These are phyloP conservation scores for Manduca sexta DNA, from an alignment of 1,140 invertebrate genomes.

Conservation along the genomic window DNA sequence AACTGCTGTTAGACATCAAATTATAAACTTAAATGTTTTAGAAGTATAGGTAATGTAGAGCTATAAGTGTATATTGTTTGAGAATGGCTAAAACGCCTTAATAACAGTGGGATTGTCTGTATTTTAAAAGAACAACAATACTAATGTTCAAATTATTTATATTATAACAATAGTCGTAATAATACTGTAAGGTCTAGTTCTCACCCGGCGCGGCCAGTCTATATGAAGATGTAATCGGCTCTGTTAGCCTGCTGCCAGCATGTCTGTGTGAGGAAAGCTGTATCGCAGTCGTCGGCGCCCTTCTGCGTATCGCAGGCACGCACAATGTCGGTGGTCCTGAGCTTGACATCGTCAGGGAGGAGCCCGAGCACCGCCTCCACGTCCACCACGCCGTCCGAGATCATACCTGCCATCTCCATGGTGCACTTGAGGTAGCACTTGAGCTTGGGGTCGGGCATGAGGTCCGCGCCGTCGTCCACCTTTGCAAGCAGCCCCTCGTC, in stretches of 20 bases:
- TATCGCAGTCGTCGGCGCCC: conserved; percentile 57
- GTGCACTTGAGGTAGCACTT: conserved; percentile 63
- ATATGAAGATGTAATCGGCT: conserved; percentile 53
- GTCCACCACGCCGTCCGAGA: conserved; percentile 48
- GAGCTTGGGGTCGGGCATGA: conserved; percentile 41
- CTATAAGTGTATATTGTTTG: too few species aligned
- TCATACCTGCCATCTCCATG: conserved; percentile 62
- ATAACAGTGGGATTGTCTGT: too few species aligned
- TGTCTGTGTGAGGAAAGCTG: conserved; percentile 49
- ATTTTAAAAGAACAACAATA: too few species aligned
- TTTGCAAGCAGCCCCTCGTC: conserved; percentile 38
- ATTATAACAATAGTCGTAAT: too few species aligned
- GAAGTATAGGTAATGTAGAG: too few species aligned
- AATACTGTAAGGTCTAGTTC: background rate
- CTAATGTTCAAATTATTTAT: too few species aligned
- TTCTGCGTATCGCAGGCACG: conserved; percentile 42
- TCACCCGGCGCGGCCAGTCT: conserved; percentile 3
- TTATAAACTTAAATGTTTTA: too few species aligned
- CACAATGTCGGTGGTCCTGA: conserved; percentile 31
- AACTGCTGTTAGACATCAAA: too few species aligned
- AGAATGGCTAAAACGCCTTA: too few species aligned
- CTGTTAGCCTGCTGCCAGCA: conserved; percentile 57
- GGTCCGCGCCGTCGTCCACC: conserved; percentile 38
- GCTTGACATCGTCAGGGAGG: conserved; percentile 38
- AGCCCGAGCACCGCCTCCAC: conserved; percentile 50